Evolutionary conservation across 2,113 vertebrate genomes (phyloP), one percentile per base, ranked within the genome.

Genomic region (Parotia lawesii): DNA sequence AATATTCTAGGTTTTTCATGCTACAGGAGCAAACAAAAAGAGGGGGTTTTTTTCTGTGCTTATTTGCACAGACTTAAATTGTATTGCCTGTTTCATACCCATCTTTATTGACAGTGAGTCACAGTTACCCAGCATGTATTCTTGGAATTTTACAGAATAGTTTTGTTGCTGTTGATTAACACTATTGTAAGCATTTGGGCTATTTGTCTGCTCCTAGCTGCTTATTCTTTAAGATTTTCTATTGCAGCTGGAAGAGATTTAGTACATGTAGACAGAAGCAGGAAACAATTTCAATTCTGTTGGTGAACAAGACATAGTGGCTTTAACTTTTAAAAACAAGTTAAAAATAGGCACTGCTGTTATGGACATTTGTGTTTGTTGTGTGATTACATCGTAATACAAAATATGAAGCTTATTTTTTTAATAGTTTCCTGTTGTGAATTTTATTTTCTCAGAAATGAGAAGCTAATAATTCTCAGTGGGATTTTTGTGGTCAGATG

Each of bases 361-460:
- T 82, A 58, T 7, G 47, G 67, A 66, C 78, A 87, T 94, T 94
- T 89, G 66, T 91, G 66, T 94, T 92, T 87, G 70, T 79, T 89
- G 38, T 89, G 58, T 66, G 83, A 92, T 96, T 92, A 67, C 78
- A 94, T 96, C 7, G 6, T 66, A 87, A 94, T 76, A 71, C 62
- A 87, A 96, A 94, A 67, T 91, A 96, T 93, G 87, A 96, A 91
- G 50, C 27, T 91, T 92, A 54, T 89, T 94, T 94, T 93, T 95
- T 66, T 78, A 87, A 65, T 60, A 69, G 85, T 87, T 95, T 95
- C 95, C 93, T 95, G 91, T 95, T 95, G 81, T 95, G 93, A 85
- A 80, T 96, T 89, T 94, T 54, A 66, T 94, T 94, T 96, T 95
- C 93, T 94, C 74, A 87, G 93, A 95, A 95, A 91, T 73, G 60